phyloP scores from a whole-genome alignment of 2,113 vertebrate genomes.

The Gobio gobio region DNA sequence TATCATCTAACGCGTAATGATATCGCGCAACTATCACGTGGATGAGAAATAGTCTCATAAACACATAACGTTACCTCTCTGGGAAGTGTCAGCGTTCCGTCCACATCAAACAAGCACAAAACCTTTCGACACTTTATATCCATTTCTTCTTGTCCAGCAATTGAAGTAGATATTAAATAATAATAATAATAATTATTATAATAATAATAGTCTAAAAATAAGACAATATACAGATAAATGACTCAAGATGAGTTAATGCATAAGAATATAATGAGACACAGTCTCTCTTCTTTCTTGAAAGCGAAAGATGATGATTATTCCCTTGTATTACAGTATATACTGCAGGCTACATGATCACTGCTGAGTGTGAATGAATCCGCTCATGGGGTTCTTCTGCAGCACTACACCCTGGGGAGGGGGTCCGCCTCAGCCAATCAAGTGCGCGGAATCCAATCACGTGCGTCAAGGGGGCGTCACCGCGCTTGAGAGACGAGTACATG shows the following conservation, averaged over 20 bases:
- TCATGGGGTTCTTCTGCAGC: constrained; percentile 8
- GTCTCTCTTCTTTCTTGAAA: not conserved
- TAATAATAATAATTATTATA: not conserved
- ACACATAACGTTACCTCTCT: constrained; percentile 80
- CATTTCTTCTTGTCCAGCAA: constrained; percentile 58
- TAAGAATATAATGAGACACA: not conserved
- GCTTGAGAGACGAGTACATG: not conserved
- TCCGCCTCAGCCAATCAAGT: constrained; percentile 40
- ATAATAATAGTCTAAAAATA: too few relatives aligned
- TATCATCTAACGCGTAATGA: not conserved
- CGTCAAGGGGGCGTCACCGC: not conserved
- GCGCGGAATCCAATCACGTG: constrained; percentile 12
- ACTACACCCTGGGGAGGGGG: not conserved
- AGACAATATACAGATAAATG: not conserved
- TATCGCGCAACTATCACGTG: not conserved
- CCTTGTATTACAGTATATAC: not conserved
- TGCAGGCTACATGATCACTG: constrained; percentile 26
- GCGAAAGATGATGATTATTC: not conserved
- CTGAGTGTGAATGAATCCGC: not conserved
- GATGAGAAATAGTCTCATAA: not conserved
- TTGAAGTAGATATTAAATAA: not conserved
- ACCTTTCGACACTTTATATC: constrained; percentile 65
- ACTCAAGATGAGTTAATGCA: not conserved
- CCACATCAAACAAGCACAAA: constrained; percentile 95
- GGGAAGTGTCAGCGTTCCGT: constrained; percentile 90